Conservation (phyloP, 2,888 invertebrate species). For the Rhorus exstirpatorius region DNA sequence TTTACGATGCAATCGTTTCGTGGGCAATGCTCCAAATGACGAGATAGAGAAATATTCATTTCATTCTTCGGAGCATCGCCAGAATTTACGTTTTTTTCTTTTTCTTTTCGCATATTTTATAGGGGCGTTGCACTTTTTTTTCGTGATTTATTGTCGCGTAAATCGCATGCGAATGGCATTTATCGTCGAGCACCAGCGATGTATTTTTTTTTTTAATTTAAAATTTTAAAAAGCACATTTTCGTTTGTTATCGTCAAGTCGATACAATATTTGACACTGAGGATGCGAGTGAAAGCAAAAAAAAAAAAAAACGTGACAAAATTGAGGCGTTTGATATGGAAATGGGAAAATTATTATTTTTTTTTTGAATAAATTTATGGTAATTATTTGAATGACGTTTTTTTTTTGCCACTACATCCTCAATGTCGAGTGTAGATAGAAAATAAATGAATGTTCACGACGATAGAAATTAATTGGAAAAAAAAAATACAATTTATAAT, state of each 20-base stretch:
- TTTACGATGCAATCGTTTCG: conserved; percentile 15
- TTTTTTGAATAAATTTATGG: background rate
- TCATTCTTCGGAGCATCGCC: conserved; percentile 44
- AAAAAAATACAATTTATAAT: background rate
- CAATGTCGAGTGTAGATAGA: background rate
- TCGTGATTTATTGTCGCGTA: conserved; percentile 24
- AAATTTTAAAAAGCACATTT: background rate
- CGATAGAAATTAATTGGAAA: background rate
- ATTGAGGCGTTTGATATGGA: too few relatives aligned
- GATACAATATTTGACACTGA: too few relatives aligned
- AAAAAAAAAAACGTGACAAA: background rate
- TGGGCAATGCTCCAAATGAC: conserved; percentile 36
- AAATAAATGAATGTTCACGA: background rate
- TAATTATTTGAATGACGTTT: background rate
- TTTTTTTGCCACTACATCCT: conserved; percentile 2
- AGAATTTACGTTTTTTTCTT: conserved; percentile 5
- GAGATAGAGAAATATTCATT: background rate
- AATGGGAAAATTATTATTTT: too few relatives aligned
- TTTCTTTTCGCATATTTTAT: conserved; percentile 31
- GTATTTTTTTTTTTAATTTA: background rate
- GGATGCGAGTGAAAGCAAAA: background rate
- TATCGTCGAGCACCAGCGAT: conserved; percentile 38
- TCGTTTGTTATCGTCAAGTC: too few relatives aligned
- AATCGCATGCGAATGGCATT: conserved; percentile 47
- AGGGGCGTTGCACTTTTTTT: conserved; percentile 38